A percentile compares a stretch with the other conserved stretches of the same genome.
phyloP scores from a whole-genome alignment of 2,888 invertebrate species.

The Apodemia zela region DNA sequence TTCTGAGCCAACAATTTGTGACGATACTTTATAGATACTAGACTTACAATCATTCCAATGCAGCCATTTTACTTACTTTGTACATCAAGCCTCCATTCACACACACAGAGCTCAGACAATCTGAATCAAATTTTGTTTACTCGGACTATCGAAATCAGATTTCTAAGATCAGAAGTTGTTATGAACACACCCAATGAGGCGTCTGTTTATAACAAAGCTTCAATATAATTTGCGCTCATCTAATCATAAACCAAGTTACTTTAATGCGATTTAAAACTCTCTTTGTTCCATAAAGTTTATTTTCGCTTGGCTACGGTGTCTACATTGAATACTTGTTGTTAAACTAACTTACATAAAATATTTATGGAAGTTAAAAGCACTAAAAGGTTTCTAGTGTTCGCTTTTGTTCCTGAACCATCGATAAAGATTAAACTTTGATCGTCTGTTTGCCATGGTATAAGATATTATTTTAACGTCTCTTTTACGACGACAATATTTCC shows the following conservation, averaged over 20 bases:
- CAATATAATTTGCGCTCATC: too few relatives aligned
- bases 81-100: too few relatives aligned
- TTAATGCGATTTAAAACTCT: not conserved
- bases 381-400: slow-evolving; percentile 6
- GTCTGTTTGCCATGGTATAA: slow-evolving; percentile 1
- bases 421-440: slow-evolving; percentile 5
- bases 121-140: too few relatives aligned
- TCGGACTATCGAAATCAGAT: too few relatives aligned
- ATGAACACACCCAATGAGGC: too few relatives aligned
- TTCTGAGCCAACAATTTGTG: too few relatives aligned
- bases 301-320: not conserved
- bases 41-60: too few relatives aligned
- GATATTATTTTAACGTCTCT: slow-evolving; percentile 1
- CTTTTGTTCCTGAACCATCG: slow-evolving; percentile 9
- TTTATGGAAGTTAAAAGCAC: slow-evolving; percentile 8
- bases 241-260: not conserved
- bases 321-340: slow-evolving; percentile 6
- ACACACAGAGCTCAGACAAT: too few relatives aligned
- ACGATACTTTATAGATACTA: too few relatives aligned
- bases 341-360: slow-evolving; percentile 8
- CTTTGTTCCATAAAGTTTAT: not conserved
- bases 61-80: too few relatives aligned
- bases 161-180: too few relatives aligned
- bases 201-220: too few relatives aligned
- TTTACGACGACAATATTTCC: not conserved